phyloP scores from a whole-genome alignment of 2,797 vertebrate species.

The Percopsis omiscomaycus region DNA sequence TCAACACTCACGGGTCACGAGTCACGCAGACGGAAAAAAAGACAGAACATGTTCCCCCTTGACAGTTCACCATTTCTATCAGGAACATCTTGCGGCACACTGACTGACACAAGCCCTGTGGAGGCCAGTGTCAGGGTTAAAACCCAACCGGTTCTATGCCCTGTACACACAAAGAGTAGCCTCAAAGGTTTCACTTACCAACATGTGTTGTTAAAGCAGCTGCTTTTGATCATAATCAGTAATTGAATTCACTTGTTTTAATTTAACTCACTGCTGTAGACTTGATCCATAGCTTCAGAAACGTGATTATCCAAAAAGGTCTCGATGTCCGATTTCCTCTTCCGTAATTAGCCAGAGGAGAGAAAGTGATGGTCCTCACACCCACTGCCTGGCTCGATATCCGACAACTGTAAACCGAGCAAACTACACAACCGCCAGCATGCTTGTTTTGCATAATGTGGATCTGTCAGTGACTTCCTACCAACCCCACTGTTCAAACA shows the following conservation, averaged over 20 bases:
- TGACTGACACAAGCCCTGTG: constrained; percentile 8
- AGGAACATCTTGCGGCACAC: constrained; percentile 19
- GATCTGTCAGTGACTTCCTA: constrained; percentile 57
- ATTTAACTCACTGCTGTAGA: constrained; percentile 64
- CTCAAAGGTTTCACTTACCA: constrained; percentile 48
- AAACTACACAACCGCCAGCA: constrained; percentile 42
- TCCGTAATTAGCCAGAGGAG: constrained; percentile 46
- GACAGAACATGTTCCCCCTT: constrained; percentile 9
- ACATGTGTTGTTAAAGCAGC: constrained; percentile 50
- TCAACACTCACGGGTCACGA: constrained; percentile 45
- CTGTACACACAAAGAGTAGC: constrained; percentile 19
- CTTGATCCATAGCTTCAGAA: constrained; percentile 61
- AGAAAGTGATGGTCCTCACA: constrained; percentile 42
- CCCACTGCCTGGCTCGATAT: constrained; percentile 29
- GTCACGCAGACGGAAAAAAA: constrained; percentile 32
- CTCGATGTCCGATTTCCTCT: constrained; percentile 61
- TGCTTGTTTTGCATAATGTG: constrained; percentile 53
- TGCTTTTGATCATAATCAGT: constrained; percentile 66
- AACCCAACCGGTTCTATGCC: constrained; percentile 1
- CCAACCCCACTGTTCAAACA: constrained; percentile 41
- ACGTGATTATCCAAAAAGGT: constrained; percentile 53
- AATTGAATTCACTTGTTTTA: constrained; percentile 72
- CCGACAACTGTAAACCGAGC: constrained; percentile 43
- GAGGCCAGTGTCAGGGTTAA: constrained; percentile 13
- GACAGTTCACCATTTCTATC: constrained; percentile 10